These are phyloP conservation scores for Eumacrocentrus americanus DNA, from an alignment of 2,888 invertebrate species.

Conservation along the genomic window DNA sequence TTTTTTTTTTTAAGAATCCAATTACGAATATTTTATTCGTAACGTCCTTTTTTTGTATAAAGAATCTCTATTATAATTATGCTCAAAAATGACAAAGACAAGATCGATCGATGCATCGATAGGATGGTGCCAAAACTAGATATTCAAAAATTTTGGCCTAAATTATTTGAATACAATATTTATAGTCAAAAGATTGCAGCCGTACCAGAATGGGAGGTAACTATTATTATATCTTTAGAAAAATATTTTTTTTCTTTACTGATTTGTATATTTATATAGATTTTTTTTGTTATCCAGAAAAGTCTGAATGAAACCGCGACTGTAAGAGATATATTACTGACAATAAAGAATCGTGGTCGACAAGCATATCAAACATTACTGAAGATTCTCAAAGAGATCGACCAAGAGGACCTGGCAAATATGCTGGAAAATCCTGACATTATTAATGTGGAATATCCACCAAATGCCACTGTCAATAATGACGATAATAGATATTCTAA, in stretches of 20 bases:
- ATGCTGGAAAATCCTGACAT: slow-evolving; percentile 37
- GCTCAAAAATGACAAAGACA: slow-evolving; percentile 46
- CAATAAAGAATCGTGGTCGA: slow-evolving; percentile 54
- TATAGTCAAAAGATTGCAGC: slow-evolving; percentile 53
- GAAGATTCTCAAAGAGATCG: slow-evolving; percentile 44
- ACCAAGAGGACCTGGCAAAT: slow-evolving; percentile 43
- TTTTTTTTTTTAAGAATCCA: too few species aligned
- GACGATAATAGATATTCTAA: too few species aligned
- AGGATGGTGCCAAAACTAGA: slow-evolving; percentile 40
- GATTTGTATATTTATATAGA: neutral
- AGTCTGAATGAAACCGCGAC: slow-evolving; percentile 38
- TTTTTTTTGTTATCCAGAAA: slow-evolving; percentile 37
- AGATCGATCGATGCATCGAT: slow-evolving; percentile 44
- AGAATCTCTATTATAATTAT: neutral
- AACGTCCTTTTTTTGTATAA: too few species aligned
- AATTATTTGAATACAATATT: slow-evolving; percentile 48
- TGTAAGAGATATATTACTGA: slow-evolving; percentile 44
- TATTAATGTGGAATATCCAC: too few species aligned
- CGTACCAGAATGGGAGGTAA: slow-evolving; percentile 50
- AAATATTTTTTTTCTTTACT: neutral
- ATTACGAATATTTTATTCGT: too few species aligned
- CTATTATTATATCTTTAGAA: slow-evolving; percentile 1
- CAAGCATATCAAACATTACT: slow-evolving; percentile 50
- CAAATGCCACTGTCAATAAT: too few species aligned
- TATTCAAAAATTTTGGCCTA: slow-evolving; percentile 47